Conservation (phyloP, 2,797 vertebrate genomes). For the Tokudaia muenninki region DNA sequence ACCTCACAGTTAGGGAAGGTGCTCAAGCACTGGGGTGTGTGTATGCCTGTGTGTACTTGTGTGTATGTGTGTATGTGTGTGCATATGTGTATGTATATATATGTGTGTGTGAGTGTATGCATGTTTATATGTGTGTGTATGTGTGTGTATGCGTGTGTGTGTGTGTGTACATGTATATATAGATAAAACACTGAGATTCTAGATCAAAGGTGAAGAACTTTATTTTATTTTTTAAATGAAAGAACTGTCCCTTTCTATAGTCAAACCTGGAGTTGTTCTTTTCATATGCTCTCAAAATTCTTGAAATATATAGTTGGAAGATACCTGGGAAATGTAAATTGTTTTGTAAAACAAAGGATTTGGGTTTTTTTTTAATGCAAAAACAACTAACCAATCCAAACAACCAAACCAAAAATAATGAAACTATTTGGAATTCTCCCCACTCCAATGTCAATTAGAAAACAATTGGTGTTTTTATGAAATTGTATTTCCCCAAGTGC, state of each 20-base stretch:
- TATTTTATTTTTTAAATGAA: background rate
- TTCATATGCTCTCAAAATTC: constrained; percentile 22
- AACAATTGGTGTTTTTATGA: constrained; percentile 5
- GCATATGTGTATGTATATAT: background rate
- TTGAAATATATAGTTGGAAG: constrained; percentile 29
- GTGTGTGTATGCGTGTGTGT: background rate
- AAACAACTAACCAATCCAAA: background rate
- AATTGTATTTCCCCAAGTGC: background rate
- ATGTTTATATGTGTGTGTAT: background rate
- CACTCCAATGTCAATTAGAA: background rate
- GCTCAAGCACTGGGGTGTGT: background rate
- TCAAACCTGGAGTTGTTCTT: background rate
- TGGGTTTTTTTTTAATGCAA: background rate
- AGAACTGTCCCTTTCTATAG: background rate
- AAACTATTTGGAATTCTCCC: background rate
- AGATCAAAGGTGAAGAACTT: background rate
- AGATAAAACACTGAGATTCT: background rate
- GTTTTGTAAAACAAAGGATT: background rate
- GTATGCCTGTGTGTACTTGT: background rate
- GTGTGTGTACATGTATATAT: background rate
- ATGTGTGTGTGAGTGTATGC: background rate
- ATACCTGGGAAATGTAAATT: background rate
- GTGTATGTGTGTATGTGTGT: background rate
- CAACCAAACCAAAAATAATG: background rate
- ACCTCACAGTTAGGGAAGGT: constrained; percentile 42